Conservation (phyloP, 2,797 vertebrate genomes). For the Tauraco hartlaubi region DNA sequence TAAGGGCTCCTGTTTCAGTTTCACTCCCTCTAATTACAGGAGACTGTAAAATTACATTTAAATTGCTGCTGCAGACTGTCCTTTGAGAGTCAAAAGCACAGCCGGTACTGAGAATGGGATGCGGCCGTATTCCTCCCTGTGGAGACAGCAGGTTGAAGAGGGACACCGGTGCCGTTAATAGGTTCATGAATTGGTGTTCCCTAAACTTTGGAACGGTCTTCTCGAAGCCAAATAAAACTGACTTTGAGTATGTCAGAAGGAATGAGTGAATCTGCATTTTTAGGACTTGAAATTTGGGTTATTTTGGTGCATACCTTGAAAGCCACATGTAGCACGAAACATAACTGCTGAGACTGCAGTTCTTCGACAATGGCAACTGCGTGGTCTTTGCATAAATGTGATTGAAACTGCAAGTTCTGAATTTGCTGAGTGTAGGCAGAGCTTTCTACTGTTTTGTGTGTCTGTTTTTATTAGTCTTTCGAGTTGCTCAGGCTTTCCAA, state of each 20-base stretch:
- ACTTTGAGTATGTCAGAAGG: background rate
- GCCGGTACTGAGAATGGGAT: background rate
- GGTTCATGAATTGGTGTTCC: background rate
- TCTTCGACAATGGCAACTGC: background rate
- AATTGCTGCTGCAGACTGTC: background rate
- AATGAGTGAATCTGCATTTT: background rate
- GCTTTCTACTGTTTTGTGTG: background rate
- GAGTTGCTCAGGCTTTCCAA: background rate
- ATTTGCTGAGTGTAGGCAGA: background rate
- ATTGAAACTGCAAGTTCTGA: background rate
- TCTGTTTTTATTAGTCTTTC: background rate
- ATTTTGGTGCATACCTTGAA: background rate
- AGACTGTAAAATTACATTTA: background rate
- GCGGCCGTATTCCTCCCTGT: background rate
- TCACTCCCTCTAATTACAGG: background rate
- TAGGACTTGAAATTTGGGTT: background rate
- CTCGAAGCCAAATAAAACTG: background rate
- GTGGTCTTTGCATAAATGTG: background rate
- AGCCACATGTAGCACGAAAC: background rate
- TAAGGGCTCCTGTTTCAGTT: background rate
- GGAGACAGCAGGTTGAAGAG: background rate
- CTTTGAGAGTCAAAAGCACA: background rate
- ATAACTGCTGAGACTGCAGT: background rate
- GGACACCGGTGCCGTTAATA: background rate
- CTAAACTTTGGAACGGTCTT: background rate